Base-by-base conservation (phyloP, 2,888 invertebrate genomes). In the Sthenelais limicola region DNA sequence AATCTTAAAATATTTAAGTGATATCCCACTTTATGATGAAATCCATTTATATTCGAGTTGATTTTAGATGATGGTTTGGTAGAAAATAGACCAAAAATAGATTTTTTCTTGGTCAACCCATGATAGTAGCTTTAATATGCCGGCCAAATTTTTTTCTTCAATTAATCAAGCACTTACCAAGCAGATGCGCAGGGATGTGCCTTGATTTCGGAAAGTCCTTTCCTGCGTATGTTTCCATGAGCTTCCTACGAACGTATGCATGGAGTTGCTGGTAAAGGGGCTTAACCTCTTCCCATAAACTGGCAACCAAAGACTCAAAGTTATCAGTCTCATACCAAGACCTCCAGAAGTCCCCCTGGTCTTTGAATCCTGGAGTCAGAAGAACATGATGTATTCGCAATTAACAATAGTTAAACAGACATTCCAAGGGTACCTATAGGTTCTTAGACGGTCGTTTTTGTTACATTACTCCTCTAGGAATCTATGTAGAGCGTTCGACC, bases 261-360 rank as follows among this genome's bases (percentile, higher is more conserved):
- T 88, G 87, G 1, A 88, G 80, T 68, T 86, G 81, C 52, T 82
- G 69, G 71, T 88, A 88, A 21, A 87, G 72, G 21, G 87, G 88
- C 38, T 80, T 78, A 12, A 87, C 71, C 51, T 84, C 78, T 3
- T 70, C 5, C 82, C 84, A 87, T 28, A 87, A 75, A 1, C 76
- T n/a, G 49, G 80, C 81, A 21, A 81, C 74, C 33, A 81, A 78
- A 1, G 67, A 67, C 51, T 82, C 82, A 74, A 96, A 93, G 72
- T 92, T 91, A 0, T 90, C 84, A 49, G 92, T 92, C 84, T 95
- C 94, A 84, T 95, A 97, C 0, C 93, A 93, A 82, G 93, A 93
- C 89, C 93, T 92, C 96, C 97, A 96, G 84, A 94, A 94, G 33
- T 94, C 94, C 0, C 95, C 93, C 0, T 93, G 94, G 83, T 96